phyloP scores from a whole-genome alignment of 2,113 vertebrate species.

The Nothocercus nigrocapillus region DNA sequence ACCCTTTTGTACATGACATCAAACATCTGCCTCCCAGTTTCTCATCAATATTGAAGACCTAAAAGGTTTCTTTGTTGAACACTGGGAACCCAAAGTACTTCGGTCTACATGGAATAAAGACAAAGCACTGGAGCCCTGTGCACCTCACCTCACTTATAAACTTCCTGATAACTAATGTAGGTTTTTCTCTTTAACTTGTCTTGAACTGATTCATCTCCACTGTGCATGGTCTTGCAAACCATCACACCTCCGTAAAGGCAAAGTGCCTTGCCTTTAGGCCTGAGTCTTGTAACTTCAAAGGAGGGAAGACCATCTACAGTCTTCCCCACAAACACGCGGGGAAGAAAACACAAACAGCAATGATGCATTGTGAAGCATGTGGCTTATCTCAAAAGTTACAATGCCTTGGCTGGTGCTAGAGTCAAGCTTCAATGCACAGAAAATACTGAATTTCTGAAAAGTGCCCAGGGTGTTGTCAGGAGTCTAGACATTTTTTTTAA shows the following conservation, averaged over 20 bases:
- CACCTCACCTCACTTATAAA: neutral
- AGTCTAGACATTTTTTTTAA: neutral
- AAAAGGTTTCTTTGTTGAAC: neutral
- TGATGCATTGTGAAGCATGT: neutral
- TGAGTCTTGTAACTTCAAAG: neutral
- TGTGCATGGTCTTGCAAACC: neutral
- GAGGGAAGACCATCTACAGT: neutral
- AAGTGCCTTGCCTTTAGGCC: neutral
- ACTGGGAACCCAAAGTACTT: neutral
- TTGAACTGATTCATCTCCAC: neutral
- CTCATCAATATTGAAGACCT: neutral
- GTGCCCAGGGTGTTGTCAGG: too few relatives aligned
- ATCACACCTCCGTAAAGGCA: neutral
- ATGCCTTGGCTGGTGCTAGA: neutral
- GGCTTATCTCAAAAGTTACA: neutral
- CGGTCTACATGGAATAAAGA: neutral
- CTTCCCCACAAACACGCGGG: neutral
- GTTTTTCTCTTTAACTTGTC: neutral
- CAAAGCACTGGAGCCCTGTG: neutral
- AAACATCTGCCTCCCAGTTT: neutral
- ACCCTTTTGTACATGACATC: neutral
- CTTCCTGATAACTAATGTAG: neutral
- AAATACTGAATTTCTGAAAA: neutral
- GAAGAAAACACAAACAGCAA: neutral
- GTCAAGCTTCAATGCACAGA: neutral